phyloP scores from a whole-genome alignment of 2,888 invertebrate species.

The Bembecia ichneumoniformis region DNA sequence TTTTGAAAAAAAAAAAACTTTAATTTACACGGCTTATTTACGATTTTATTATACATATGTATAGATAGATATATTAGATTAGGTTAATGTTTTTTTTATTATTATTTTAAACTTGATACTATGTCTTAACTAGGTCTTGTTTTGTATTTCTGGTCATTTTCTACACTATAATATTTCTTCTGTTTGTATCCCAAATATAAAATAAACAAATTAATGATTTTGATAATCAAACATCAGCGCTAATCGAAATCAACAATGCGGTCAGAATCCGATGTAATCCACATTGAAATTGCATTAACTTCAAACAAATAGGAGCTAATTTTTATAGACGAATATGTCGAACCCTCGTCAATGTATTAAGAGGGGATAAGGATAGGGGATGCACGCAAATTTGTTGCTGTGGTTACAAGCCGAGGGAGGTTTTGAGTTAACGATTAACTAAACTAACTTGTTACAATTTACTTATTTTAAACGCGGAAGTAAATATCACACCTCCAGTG shows the following conservation, averaged over 20 bases:
- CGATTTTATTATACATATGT: no score
- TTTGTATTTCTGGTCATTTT: no score
- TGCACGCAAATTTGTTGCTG: slow-evolving; percentile 29
- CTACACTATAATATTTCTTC: no score
- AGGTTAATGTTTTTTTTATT: no score
- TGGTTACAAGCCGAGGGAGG: slow-evolving; percentile 20
- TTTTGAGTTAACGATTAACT: background rate
- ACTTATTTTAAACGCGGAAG: background rate
- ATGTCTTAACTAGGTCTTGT: no score
- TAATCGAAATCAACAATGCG: slow-evolving; percentile 3
- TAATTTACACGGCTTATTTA: no score
- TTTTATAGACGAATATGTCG: slow-evolving; percentile 19
- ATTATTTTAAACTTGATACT: no score
- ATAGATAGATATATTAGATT: no score
- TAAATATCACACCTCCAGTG: background rate
- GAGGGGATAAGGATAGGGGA: slow-evolving; percentile 20
- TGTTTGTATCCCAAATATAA: no score
- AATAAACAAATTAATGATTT: background rate
- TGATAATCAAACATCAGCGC: background rate
- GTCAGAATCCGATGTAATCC: slow-evolving; percentile 10
- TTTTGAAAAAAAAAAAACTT: no score
- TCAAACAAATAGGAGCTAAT: slow-evolving; percentile 10
- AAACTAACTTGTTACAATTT: background rate
- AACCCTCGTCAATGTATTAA: slow-evolving; percentile 33
- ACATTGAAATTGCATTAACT: slow-evolving; percentile 25